Evolutionary conservation across 2,797 vertebrate genomes (phyloP).

Genomic region (Diplodus puntazzo): DNA sequence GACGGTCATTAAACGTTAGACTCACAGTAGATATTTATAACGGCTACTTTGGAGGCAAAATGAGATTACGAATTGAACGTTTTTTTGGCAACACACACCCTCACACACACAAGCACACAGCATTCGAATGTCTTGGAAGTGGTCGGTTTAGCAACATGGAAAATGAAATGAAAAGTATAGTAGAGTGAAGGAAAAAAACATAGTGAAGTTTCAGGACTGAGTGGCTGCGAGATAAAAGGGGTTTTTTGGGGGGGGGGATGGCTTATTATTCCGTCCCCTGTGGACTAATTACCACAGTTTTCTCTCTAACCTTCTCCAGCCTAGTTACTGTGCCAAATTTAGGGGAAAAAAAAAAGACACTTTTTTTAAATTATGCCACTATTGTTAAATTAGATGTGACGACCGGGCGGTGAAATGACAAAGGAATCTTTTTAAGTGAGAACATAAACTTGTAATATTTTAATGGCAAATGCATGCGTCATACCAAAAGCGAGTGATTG

Average conservation of each 20-base stretch:
- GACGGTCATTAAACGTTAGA: constrained; percentile 34
- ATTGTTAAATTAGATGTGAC: constrained; percentile 62
- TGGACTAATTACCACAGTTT: constrained; percentile 81
- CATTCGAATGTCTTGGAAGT: constrained; percentile 47
- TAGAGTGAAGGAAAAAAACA: constrained; percentile 52
- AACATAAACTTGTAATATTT: constrained; percentile 14
- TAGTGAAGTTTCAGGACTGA: constrained; percentile 63
- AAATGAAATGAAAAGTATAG: constrained; percentile 59
- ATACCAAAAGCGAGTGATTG: constrained; percentile 61
- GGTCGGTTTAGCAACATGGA: constrained; percentile 54
- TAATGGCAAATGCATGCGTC: constrained; percentile 2
- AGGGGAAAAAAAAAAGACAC: constrained; percentile 26
- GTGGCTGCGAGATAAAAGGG: constrained; percentile 74
- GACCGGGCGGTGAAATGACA: constrained; percentile 12
- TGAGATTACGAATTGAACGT: constrained; percentile 55
- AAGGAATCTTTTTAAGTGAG: neutral
- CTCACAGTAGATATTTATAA: constrained; percentile 44
- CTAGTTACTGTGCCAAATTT: constrained; percentile 76
- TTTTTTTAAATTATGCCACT: constrained; percentile 60
- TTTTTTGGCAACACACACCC: constrained; percentile 59
- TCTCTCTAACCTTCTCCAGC: constrained; percentile 78
- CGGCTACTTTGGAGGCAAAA: constrained; percentile 50
- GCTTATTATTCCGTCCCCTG: constrained; percentile 78
- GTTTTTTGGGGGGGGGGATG: constrained; percentile 50
- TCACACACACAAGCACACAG: constrained; percentile 15